phyloP scores from a whole-genome alignment of 2,113 vertebrate genomes.

The Peromyscus californicus region DNA sequence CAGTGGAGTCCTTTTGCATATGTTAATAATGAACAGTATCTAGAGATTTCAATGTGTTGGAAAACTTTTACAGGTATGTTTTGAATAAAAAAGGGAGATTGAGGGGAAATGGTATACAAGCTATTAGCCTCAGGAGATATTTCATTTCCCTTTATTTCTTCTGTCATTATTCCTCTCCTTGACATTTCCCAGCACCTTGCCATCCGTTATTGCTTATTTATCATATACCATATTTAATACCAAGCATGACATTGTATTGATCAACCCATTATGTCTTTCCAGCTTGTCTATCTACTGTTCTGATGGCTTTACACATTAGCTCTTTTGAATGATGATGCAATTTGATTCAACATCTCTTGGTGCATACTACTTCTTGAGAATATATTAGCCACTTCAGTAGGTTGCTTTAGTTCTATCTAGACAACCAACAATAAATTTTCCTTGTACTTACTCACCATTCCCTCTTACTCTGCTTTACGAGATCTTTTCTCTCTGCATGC shows the following conservation, averaged over 20 bases:
- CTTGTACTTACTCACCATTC: neutral
- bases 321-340: slow-evolving; percentile 75
- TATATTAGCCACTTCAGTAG: slow-evolving; percentile 55
- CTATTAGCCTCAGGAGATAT: slow-evolving; percentile 16
- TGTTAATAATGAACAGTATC: neutral
- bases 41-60: neutral
- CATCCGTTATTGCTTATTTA: slow-evolving; percentile 80
- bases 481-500: neutral
- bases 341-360: slow-evolving; percentile 70
- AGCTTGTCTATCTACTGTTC: slow-evolving; percentile 70
- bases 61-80: neutral
- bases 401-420: slow-evolving; percentile 49
- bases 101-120: neutral
- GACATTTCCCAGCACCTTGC: slow-evolving; percentile 83
- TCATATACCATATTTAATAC: slow-evolving; percentile 80
- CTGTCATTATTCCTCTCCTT: slow-evolving; percentile 71
- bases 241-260: slow-evolving; percentile 79
- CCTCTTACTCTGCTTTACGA: slow-evolving; percentile 15
- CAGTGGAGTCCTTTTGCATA: neutral
- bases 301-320: slow-evolving; percentile 79
- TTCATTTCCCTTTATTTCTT: slow-evolving; percentile 72
- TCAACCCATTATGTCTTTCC: slow-evolving; percentile 81
- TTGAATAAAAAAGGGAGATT: neutral
- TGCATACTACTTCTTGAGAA: slow-evolving; percentile 55
- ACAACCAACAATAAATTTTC: slow-evolving; percentile 19